phyloP scores from a whole-genome alignment of 92 coral and sea anemone genomes.

The Palythoa grandis region DNA sequence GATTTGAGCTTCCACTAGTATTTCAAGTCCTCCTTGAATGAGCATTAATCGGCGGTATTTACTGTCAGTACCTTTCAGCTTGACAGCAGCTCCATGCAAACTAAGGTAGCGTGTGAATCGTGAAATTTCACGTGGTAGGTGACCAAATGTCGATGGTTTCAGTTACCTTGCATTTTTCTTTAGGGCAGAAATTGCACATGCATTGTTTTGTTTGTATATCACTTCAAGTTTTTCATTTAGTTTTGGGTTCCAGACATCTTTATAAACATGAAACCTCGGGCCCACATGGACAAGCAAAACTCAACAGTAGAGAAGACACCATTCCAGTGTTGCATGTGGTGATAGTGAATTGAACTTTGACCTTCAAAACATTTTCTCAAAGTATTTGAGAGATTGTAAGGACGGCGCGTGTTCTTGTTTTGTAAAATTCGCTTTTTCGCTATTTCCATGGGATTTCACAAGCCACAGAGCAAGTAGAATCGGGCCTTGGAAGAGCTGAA shows the following conservation, averaged over 20 bases:
- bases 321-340: background rate
- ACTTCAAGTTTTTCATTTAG: background rate
- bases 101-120: background rate
- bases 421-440: too few species aligned
- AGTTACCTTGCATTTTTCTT: background rate
- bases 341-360: too few species aligned
- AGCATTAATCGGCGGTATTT: too few species aligned
- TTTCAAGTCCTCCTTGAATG: too few species aligned
- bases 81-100: background rate
- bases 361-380: too few species aligned
- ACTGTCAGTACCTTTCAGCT: slow-evolving; percentile 17
- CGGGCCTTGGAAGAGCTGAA: too few species aligned
- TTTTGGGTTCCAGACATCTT: background rate
- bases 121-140: background rate
- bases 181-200: background rate
- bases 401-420: too few species aligned
- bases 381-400: too few species aligned
- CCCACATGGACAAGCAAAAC: slow-evolving; percentile 1
- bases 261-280: slow-evolving; percentile 5
- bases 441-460: too few species aligned
- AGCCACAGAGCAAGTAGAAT: too few species aligned
- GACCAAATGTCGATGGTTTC: slow-evolving; percentile 7
- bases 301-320: background rate
- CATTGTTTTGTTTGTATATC: background rate
- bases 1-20: too few species aligned